Conservation (phyloP, 2,888 invertebrate species). For the Chrysina gloriosa region DNA sequence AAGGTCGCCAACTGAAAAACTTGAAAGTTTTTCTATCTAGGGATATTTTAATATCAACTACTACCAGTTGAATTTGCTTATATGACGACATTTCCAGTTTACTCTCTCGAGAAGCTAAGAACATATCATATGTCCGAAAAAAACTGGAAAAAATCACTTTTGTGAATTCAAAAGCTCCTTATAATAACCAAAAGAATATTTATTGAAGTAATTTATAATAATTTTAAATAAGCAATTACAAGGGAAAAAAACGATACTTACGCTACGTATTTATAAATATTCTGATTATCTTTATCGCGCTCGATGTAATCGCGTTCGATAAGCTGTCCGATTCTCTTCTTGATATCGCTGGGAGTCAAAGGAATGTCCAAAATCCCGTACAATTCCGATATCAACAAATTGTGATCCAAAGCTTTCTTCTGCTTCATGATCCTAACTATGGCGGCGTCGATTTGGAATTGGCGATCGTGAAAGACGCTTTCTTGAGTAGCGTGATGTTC, state of each 20-base stretch:
- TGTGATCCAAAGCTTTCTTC: constrained; percentile 92
- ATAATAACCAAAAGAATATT: neutral
- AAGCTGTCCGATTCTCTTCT: constrained; percentile 96
- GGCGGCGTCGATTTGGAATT: constrained; percentile 99
- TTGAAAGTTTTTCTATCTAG: no score
- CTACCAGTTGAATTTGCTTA: no score
- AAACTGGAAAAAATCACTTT: no score
- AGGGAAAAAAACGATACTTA: constrained; percentile 68
- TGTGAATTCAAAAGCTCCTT: no score
- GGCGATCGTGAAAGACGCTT: constrained; percentile 96
- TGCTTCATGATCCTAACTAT: constrained; percentile 99
- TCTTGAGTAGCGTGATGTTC: constrained; percentile 96
- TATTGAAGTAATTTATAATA: neutral
- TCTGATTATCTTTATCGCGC: constrained; percentile 94
- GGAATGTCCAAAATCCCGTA: constrained; percentile 98
- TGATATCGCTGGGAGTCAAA: constrained; percentile 96
- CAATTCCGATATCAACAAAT: constrained; percentile 92
- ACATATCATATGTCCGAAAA: no score
- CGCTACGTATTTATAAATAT: constrained; percentile 95
- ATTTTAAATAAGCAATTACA: neutral
- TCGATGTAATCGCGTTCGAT: constrained; percentile 99
- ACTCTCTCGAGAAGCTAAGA: no score
- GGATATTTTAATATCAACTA: no score
- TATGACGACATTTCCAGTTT: no score
- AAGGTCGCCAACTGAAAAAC: no score